phyloP scores from a whole-genome alignment of 2,113 vertebrate genomes.

The Setophaga coronata region DNA sequence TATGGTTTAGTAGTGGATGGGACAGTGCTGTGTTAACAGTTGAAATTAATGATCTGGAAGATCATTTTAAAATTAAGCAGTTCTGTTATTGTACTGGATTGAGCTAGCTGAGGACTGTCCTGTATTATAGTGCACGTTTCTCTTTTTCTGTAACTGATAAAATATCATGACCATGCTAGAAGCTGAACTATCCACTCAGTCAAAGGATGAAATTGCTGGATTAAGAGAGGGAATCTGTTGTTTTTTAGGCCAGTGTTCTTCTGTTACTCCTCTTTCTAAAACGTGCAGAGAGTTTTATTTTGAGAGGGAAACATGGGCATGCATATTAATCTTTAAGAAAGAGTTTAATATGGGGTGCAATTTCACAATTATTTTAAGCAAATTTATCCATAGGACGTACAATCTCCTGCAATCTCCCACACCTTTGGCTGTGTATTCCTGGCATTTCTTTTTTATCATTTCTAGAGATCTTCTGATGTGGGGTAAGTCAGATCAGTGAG shows the following conservation, averaged over 20 bases:
- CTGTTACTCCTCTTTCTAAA: background rate
- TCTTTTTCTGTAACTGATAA: background rate
- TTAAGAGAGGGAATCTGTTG: background rate
- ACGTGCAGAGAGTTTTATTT: background rate
- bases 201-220: accelerated
- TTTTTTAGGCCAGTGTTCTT: background rate
- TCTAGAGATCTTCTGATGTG: background rate
- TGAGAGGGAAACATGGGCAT: background rate
- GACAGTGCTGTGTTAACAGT: background rate
- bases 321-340: background rate
- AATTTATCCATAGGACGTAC: background rate
- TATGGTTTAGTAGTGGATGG: background rate
- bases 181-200: background rate
- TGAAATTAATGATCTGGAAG: background rate
- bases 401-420: background rate
- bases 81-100: background rate
- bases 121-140: background rate
- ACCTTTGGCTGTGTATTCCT: slow-evolving; percentile 22
- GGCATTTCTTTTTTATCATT: background rate
- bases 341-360: background rate
- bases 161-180: background rate
- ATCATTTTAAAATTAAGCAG: background rate
- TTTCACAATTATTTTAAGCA: background rate
- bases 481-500: background rate
- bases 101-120: background rate